phyloP scores from a whole-genome alignment of 1,140 invertebrate genomes.

The Aleiodes sp. region DNA sequence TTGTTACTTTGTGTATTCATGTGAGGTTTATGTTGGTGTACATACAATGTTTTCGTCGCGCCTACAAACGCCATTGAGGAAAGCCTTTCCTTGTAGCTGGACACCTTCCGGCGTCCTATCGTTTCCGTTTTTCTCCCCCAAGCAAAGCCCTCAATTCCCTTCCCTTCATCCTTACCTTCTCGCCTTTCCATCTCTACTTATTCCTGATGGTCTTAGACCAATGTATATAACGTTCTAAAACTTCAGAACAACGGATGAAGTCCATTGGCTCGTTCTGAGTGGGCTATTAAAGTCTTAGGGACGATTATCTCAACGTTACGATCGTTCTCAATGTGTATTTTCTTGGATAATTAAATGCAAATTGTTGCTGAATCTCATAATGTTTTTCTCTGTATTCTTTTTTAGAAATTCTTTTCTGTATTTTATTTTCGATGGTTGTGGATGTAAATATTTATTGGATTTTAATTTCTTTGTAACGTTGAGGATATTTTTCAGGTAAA shows the following conservation, averaged over 20 bases:
- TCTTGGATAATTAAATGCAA: not conserved
- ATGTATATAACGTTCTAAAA: not conserved
- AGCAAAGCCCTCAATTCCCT: slow-evolving; percentile 3
- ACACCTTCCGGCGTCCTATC: slow-evolving; percentile 61
- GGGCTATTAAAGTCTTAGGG: slow-evolving; percentile 15
- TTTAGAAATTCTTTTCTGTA: not conserved
- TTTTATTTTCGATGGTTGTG: too few species aligned
- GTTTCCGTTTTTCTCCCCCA: slow-evolving; percentile 61
- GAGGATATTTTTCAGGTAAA: too few species aligned
- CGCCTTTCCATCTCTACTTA: slow-evolving; percentile 7
- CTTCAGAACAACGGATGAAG: not conserved
- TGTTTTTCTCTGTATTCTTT: not conserved
- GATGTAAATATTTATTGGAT: too few species aligned
- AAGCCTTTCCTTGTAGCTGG: slow-evolving; percentile 59
- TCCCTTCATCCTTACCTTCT: too few species aligned
- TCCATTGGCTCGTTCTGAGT: not conserved
- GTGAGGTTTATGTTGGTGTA: not conserved
- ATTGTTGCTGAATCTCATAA: not conserved
- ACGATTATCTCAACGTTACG: slow-evolving; percentile 11
- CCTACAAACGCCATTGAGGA: slow-evolving; percentile 37
- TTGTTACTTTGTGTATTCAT: not conserved
- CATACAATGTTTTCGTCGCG: not conserved
- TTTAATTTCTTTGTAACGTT: too few species aligned
- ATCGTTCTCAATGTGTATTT: slow-evolving; percentile 6
- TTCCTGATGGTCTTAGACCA: not conserved